phyloP scores from a whole-genome alignment of 2,113 vertebrate genomes.

The Stigmatopora argus region DNA sequence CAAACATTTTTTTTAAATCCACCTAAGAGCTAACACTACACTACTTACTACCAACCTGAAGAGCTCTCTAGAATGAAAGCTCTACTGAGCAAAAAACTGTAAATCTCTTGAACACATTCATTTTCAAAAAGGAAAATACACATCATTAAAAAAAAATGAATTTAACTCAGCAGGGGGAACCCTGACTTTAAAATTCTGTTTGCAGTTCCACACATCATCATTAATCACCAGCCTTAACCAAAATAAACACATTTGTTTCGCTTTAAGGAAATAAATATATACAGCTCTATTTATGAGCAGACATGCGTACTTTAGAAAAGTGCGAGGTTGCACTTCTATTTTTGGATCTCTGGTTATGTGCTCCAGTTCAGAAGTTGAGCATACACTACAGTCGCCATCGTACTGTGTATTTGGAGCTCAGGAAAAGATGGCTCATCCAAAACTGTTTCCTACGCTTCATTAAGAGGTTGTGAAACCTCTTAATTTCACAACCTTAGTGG shows the following conservation, averaged over 20 bases:
- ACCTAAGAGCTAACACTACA: background rate
- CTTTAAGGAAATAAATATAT: background rate
- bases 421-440: slow-evolving; percentile 26
- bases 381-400: background rate
- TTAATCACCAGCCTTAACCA: slow-evolving; percentile 23
- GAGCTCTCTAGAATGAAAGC: background rate
- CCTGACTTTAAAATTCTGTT: background rate
- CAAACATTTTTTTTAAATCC: background rate
- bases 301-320: slow-evolving; percentile 11
- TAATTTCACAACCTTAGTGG: slow-evolving; percentile 14
- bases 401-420: slow-evolving; percentile 1
- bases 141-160: background rate
- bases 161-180: background rate
- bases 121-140: background rate
- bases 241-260: slow-evolving; percentile 9
- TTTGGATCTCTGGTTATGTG: slow-evolving; percentile 18
- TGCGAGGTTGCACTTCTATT: slow-evolving; percentile 3
- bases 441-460: slow-evolving; percentile 34
- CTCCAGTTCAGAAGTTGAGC: slow-evolving; percentile 8
- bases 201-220: slow-evolving; percentile 5
- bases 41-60: background rate
- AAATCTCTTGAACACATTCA: too few species aligned
- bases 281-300: slow-evolving; percentile 11
- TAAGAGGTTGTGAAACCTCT: slow-evolving; percentile 24
- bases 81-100: background rate